Percentiles rank a stretch among this genome's conserved stretches.
Evolutionary conservation across 2,888 invertebrate species (phyloP).

Genomic region (Cerastoderma edule): DNA sequence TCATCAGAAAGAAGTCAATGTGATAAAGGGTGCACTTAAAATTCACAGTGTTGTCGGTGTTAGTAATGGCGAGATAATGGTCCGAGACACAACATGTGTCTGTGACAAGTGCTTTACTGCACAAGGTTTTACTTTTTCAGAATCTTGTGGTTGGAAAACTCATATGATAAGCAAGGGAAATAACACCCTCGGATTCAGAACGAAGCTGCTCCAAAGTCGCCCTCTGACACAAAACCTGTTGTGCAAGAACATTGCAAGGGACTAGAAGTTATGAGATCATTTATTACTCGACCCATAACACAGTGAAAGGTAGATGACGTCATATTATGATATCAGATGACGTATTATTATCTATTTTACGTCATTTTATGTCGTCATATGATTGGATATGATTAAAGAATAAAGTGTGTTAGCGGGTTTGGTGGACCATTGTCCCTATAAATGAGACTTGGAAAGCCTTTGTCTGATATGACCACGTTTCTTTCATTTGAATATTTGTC

Average conservation of each 20-base stretch:
- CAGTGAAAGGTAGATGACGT: no score
- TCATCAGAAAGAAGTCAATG: slow-evolving; percentile 20
- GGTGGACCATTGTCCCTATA: no score
- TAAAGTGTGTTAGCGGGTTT: no score
- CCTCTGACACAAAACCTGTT: not conserved
- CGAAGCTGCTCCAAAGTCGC: not conserved
- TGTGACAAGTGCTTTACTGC: slow-evolving; percentile 28
- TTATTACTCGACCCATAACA: no score
- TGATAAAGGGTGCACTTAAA: slow-evolving; percentile 31
- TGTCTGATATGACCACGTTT: no score
- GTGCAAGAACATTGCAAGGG: slow-evolving; percentile 13
- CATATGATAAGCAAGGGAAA: not conserved
- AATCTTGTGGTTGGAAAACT: slow-evolving; percentile 30
- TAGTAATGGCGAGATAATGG: slow-evolving; percentile 27
- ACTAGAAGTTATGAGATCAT: no score
- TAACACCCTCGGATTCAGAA: not conserved
- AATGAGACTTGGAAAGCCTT: no score
- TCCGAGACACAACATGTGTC: slow-evolving; percentile 31
- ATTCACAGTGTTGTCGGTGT: slow-evolving; percentile 24
- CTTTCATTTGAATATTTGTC: no score
- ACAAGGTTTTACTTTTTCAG: slow-evolving; percentile 25
- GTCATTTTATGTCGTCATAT: no score
- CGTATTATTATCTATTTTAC: no score
- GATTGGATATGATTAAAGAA: no score
- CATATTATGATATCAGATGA: no score